Percentiles rank a stretch among this genome's conserved stretches.
Evolutionary conservation across 2,797 vertebrate genomes (phyloP).

Genomic region (Onychomys arenicola): DNA sequence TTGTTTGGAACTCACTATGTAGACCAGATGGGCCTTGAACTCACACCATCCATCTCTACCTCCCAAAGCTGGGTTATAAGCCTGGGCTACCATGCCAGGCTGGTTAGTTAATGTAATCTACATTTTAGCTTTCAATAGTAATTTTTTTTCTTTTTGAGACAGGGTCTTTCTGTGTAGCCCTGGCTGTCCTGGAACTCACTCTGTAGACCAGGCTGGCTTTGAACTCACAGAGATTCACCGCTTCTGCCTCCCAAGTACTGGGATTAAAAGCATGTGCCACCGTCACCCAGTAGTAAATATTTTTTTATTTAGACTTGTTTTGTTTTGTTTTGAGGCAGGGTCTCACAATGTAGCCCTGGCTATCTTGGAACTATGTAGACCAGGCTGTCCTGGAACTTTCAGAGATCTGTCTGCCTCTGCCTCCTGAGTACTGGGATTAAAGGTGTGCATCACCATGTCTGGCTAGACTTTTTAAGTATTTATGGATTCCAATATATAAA

Average conservation of each 20-base stretch:
- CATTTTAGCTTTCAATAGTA: constrained; percentile 42
- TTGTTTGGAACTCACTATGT: neutral
- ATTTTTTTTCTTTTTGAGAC: too few species aligned
- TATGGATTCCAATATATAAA: constrained; percentile 21
- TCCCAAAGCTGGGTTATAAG: neutral
- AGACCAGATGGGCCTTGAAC: neutral
- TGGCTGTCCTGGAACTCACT: too few species aligned
- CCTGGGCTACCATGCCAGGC: neutral
- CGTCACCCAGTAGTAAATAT: neutral
- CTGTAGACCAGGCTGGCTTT: neutral
- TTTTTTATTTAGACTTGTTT: constrained; percentile 34
- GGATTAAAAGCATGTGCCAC: neutral
- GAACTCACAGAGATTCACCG: neutral
- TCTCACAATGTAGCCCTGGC: too few species aligned
- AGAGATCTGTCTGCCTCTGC: neutral
- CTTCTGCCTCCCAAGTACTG: neutral
- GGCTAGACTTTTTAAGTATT: neutral
- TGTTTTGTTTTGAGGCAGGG: neutral
- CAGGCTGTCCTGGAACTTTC: neutral
- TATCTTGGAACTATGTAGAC: neutral
- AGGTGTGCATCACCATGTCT: neutral
- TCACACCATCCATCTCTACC: too few species aligned
- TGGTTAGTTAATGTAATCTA: constrained; percentile 32
- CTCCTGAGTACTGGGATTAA: neutral
- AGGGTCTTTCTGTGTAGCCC: too few species aligned